Base-by-base conservation (phyloP, 1,140 invertebrate species). In the Drosophila chauvacae region DNA sequence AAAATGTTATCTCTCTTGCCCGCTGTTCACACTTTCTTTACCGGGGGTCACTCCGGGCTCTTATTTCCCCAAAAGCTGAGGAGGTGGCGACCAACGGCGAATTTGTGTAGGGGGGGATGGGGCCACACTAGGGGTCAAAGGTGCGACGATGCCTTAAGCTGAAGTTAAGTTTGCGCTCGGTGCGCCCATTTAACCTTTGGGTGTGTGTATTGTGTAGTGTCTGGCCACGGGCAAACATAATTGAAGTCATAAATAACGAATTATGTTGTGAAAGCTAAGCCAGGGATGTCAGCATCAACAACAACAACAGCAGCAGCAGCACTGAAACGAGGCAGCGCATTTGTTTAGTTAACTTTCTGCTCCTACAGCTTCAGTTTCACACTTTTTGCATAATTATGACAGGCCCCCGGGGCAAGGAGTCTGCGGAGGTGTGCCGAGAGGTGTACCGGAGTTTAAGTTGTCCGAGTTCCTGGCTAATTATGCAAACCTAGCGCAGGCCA, bases 181-280 rank as follows among this genome's bases (percentile, higher is more conserved):
- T 80, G 80, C 77, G 84, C 72, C 80, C 84, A 56, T 88, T 88
- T 88, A 88, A 90, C 84, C 84, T 88, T 56, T 64, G 51, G 33
- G 30, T 35, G 50, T 63, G 37, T 74, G 53, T 62, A 28, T 50
- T 28, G n/a, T 51, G 58, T 47, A 47, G 26, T 60, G 76, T 81
- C 39, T 59, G 68, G 63, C 84, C 76, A 80, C 72, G 68, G 84
- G 85, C 85, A 77, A 88, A 88, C 85, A 88, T 88, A 88, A 88
- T 88, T 88, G 84, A 88, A 90, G 80, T 88, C 80, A 88, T 88
- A 88, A 88, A 88, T 88, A 90, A 88, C 84, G 85, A 88, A 88
- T 88, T 88, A 88, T 88, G 84, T 90, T 88, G 65, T 71, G 65
- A 90, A 88, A 88, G 85, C 77, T 71, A 77, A 81, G 84, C 81